Evolutionary conservation across 2,888 invertebrate species (phyloP).

Genomic region (Adelognathus sp.): DNA sequence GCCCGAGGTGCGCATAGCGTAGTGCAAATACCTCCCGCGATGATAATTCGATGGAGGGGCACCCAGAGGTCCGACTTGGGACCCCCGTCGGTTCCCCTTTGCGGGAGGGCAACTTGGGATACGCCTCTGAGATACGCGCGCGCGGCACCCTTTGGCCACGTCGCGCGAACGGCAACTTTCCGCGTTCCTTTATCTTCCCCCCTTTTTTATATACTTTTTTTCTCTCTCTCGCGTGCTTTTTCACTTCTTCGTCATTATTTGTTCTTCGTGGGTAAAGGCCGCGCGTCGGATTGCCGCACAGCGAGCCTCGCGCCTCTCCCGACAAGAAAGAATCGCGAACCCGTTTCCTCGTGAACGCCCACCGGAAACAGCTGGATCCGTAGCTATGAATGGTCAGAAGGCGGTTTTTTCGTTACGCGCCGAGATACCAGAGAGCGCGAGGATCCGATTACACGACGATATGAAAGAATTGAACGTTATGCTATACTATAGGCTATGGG

Average conservation of each 20-base stretch:
- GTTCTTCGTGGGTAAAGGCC: slow-evolving; percentile 41
- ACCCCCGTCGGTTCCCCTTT: slow-evolving; percentile 70
- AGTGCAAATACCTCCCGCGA: slow-evolving; percentile 75
- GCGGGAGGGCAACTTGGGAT: slow-evolving; percentile 63
- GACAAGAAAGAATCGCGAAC: slow-evolving; percentile 77
- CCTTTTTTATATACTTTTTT: slow-evolving; percentile 13
- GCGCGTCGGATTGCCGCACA: slow-evolving; percentile 37
- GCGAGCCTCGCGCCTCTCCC: slow-evolving; percentile 56
- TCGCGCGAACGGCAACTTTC: slow-evolving; percentile 59
- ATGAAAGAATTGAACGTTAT: slow-evolving; percentile 70
- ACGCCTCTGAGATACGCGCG: slow-evolving; percentile 76
- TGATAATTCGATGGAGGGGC: slow-evolving; percentile 78
- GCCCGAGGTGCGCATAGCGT: neutral
- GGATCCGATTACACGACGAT: slow-evolving; percentile 79
- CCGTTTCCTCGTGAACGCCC: slow-evolving; percentile 80
- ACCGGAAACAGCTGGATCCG: slow-evolving; percentile 80
- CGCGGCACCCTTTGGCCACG: slow-evolving; percentile 64
- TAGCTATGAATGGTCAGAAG: slow-evolving; percentile 74
- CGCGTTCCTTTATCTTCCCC: slow-evolving; percentile 47
- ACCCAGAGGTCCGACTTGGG: slow-evolving; percentile 72
- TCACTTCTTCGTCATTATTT: slow-evolving; percentile 37
- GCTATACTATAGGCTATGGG: slow-evolving; percentile 61
- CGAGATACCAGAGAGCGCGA: slow-evolving; percentile 71
- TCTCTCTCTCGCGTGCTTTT: slow-evolving; percentile 37
- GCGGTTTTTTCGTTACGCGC: slow-evolving; percentile 61